phyloP scores from a whole-genome alignment of 2,888 invertebrate species.

The Drosophila prolongata region DNA sequence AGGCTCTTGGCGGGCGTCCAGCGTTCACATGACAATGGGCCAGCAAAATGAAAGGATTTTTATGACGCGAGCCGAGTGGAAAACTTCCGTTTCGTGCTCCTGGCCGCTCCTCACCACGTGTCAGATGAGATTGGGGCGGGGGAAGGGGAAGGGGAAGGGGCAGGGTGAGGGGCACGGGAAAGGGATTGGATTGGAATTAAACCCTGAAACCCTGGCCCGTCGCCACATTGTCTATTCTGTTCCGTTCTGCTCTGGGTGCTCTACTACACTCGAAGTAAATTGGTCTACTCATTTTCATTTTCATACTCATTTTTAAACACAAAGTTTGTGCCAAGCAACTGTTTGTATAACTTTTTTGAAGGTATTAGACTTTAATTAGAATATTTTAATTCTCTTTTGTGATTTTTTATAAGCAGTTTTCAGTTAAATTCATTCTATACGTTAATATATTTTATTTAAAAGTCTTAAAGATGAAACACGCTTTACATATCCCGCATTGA shows the following conservation, averaged over 20 bases:
- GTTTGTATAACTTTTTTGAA: too few species aligned
- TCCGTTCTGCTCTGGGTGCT: constrained; percentile 25
- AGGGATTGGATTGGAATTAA: constrained; percentile 42
- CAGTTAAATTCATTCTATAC: too few species aligned
- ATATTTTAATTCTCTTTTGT: too few species aligned
- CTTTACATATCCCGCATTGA: too few species aligned
- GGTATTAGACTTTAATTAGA: too few species aligned
- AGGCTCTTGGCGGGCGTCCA: constrained; percentile 63
- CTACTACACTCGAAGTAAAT: constrained; percentile 20
- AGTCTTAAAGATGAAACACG: too few species aligned
- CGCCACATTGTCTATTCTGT: constrained; percentile 49
- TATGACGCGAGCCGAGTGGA: constrained; percentile 50
- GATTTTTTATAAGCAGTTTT: too few species aligned
- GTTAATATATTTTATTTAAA: too few species aligned
- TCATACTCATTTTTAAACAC: too few species aligned
- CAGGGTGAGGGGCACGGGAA: constrained; percentile 27
- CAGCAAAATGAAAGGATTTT: constrained; percentile 50
- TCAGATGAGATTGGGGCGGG: constrained; percentile 35
- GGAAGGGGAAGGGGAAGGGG: constrained; percentile 5
- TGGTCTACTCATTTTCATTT: too few species aligned
- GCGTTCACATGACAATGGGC: constrained; percentile 65
- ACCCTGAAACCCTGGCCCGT: constrained; percentile 49
- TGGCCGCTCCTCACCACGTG: constrained; percentile 53
- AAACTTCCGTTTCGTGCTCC: constrained; percentile 42
- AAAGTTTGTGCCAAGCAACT: too few species aligned